Conservation (phyloP, 2,888 invertebrate genomes). For the Orchesellides sinensis region DNA sequence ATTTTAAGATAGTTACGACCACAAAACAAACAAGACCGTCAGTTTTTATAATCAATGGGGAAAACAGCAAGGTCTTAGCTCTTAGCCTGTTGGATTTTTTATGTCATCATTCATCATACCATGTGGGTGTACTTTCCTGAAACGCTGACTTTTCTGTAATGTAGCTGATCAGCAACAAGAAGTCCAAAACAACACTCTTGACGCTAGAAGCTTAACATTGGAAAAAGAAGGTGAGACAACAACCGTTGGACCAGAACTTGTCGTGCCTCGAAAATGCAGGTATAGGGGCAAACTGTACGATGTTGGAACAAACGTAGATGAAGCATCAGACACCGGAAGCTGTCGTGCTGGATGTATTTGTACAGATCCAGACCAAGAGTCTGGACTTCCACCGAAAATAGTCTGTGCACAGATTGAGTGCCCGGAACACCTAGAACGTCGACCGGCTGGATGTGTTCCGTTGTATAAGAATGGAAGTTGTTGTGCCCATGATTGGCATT, state of each 20-base stretch:
- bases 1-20: no score
- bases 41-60: not conserved
- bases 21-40: not conserved
- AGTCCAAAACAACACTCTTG: constrained; percentile 52
- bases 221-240: constrained; percentile 16
- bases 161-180: constrained; percentile 43
- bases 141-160: not conserved
- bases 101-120: not conserved
- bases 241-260: constrained; percentile 7
- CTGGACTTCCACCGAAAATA: constrained; percentile 56
- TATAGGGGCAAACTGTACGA: constrained; percentile 70
- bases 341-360: constrained; percentile 72
- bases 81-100: no score
- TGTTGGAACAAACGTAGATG: constrained; percentile 66
- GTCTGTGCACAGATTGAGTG: constrained; percentile 73
- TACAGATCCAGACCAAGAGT: constrained; percentile 13
- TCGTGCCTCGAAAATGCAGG: constrained; percentile 59
- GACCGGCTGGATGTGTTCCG: constrained; percentile 66
- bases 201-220: constrained; percentile 50
- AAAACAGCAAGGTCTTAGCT: no score
- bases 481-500: constrained; percentile 72
- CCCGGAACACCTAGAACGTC: constrained; percentile 67
- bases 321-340: constrained; percentile 66
- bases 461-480: constrained; percentile 71
- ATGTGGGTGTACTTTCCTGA: no score